A percentile compares a stretch with the other conserved stretches of the same genome.
Conservation (phyloP, 2,113 vertebrate genomes). For the Litocranius walleri region DNA sequence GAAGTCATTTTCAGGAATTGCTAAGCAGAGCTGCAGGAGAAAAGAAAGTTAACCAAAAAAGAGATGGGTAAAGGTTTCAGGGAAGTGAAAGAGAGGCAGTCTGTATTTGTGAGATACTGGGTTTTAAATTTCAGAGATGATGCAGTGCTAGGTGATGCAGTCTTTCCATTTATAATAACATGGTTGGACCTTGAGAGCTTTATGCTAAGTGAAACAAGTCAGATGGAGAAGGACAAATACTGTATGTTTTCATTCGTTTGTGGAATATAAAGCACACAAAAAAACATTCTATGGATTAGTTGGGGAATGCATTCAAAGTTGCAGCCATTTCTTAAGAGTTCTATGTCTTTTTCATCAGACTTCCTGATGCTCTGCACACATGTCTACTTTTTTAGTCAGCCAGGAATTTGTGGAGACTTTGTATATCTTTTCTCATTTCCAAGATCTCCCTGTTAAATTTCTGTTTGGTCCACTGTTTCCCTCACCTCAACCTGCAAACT, state of each 20-base stretch:
- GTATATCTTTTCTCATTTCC: neutral
- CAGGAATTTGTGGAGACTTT: neutral
- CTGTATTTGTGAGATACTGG: neutral
- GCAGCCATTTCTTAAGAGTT: neutral
- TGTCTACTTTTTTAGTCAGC: neutral
- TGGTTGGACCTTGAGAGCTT: neutral
- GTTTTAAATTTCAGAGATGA: constrained; percentile 18
- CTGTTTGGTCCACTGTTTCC: neutral
- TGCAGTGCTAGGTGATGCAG: neutral
- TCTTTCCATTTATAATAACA: neutral
- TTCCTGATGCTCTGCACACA: neutral
- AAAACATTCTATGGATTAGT: neutral
- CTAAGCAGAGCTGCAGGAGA: neutral
- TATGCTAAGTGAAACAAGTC: neutral
- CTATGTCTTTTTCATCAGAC: neutral
- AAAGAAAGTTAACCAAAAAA: neutral
- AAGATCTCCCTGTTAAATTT: neutral
- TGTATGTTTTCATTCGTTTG: neutral
- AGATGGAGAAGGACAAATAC: neutral
- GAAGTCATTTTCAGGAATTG: constrained; percentile 13
- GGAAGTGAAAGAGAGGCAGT: neutral
- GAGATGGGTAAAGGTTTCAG: neutral
- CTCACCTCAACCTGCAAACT: neutral
- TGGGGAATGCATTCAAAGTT: neutral
- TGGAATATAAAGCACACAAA: neutral